These are phyloP conservation scores for Odocoileus hemionus DNA, from an alignment of 2,113 vertebrate genomes.

Conservation along the genomic window DNA sequence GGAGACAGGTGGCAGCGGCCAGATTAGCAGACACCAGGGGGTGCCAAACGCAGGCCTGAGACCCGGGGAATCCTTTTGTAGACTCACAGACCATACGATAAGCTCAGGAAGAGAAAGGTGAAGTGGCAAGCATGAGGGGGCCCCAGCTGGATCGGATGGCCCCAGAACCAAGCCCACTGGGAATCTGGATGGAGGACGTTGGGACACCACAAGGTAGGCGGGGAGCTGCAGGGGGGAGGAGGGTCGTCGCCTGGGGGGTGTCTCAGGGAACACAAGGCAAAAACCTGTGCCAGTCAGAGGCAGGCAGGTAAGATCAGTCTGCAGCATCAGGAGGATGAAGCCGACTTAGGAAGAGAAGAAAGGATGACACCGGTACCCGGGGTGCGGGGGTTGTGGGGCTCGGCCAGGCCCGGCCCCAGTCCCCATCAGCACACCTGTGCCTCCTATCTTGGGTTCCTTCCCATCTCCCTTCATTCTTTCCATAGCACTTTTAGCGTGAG, in stretches of 20 bases:
- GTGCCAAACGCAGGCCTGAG: fast-evolving
- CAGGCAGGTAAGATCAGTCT: fast-evolving
- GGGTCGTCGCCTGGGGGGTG: fast-evolving
- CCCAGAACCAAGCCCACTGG: not conserved
- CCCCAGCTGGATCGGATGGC: not conserved
- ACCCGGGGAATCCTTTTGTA: fast-evolving
- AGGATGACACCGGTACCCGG: fast-evolving
- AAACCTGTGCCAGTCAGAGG: not conserved
- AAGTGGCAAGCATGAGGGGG: fast-evolving
- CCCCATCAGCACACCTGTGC: too few relatives aligned
- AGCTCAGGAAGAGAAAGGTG: not conserved
- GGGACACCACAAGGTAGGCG: not conserved
- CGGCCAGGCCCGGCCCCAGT: not conserved
- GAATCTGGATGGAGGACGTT: not conserved
- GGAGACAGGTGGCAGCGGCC: not conserved
- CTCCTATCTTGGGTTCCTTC: not conserved
- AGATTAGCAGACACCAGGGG: not conserved
- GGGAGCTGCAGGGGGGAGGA: not conserved
- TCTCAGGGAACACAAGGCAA: too few relatives aligned
- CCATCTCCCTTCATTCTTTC: not conserved
- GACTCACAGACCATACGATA: fast-evolving
- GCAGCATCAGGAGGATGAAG: not conserved
- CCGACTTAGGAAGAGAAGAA: not conserved
- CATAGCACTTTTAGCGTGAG: not conserved
- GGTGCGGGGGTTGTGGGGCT: fast-evolving